Percentiles rank a stretch among this genome's conserved stretches.
Conservation (phyloP, 2,888 invertebrate genomes). For the Brachypterus glaber region DNA sequence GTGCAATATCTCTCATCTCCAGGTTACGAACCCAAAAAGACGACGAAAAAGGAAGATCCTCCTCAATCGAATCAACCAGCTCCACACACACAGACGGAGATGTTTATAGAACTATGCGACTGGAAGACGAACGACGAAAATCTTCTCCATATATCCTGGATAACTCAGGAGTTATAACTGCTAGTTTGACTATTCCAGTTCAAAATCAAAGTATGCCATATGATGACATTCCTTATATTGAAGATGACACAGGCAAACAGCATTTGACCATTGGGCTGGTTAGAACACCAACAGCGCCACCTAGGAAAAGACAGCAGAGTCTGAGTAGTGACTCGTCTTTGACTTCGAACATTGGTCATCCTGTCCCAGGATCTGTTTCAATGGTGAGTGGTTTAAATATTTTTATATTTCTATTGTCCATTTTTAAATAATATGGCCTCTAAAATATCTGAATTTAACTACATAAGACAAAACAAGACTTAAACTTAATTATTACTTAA, state of each 20-base stretch:
- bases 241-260: conserved; percentile 43
- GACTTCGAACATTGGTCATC: conserved; percentile 35
- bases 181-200: conserved; percentile 67
- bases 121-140: conserved; percentile 42
- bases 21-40: conserved; percentile 39
- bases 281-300: conserved; percentile 34
- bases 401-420: conserved; percentile 22
- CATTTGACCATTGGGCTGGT: conserved; percentile 37
- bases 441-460: too few relatives aligned
- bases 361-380: conserved; percentile 39
- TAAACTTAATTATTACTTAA: too few relatives aligned
- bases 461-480: too few relatives aligned
- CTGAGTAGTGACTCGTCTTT: conserved; percentile 43
- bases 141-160: conserved; percentile 50
- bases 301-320: conserved; percentile 43
- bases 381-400: conserved; percentile 31
- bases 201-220: conserved; percentile 31
- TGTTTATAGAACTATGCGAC: conserved; percentile 34
- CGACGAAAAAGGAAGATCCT: conserved; percentile 36
- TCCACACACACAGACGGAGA: conserved; percentile 49
- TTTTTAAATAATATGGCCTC: not conserved
- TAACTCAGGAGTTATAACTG: conserved; percentile 61
- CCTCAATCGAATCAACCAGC: conserved; percentile 37
- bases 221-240: conserved; percentile 61
- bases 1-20: conserved; percentile 49